phyloP scores from a whole-genome alignment of 1,140 invertebrate species.

The Leptoteleia sp. region DNA sequence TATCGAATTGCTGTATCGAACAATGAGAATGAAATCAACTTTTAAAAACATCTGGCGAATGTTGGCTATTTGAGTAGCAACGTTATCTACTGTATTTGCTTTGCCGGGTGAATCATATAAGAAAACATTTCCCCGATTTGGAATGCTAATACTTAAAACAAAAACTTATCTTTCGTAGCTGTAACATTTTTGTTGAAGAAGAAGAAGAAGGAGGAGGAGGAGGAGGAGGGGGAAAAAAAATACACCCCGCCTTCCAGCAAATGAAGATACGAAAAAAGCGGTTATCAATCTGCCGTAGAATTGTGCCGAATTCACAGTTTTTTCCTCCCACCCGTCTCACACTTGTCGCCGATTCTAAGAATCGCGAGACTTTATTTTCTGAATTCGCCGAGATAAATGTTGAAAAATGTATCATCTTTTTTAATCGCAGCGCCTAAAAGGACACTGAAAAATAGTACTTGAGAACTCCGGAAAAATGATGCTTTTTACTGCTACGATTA shows the following conservation, averaged over 20 bases:
- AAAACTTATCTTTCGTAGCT: constrained; percentile 1
- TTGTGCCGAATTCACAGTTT: not conserved
- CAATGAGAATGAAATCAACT: not conserved
- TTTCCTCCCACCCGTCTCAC: not conserved
- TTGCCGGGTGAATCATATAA: not conserved
- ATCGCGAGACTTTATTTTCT: not conserved
- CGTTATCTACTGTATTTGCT: not conserved
- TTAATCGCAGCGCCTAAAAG: too few relatives aligned
- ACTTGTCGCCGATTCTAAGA: too few relatives aligned
- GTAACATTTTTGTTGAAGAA: too few relatives aligned
- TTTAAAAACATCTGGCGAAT: not conserved
- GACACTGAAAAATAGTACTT: too few relatives aligned
- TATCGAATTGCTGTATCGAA: not conserved
- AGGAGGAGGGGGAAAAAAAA: too few relatives aligned
- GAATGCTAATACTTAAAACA: not conserved
- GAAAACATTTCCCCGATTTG: not conserved
- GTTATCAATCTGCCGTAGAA: not conserved
- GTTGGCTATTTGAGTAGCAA: constrained; percentile 4
- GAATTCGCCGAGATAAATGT: not conserved
- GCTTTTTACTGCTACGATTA: too few relatives aligned
- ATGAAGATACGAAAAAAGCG: too few relatives aligned
- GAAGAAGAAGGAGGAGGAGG: too few relatives aligned
- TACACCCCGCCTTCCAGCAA: too few relatives aligned
- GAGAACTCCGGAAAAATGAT: too few relatives aligned
- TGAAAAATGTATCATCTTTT: too few relatives aligned